These are phyloP conservation scores for Meghimatium bilineatum DNA, from an alignment of 2,888 invertebrate species.

Conservation along the genomic window DNA sequence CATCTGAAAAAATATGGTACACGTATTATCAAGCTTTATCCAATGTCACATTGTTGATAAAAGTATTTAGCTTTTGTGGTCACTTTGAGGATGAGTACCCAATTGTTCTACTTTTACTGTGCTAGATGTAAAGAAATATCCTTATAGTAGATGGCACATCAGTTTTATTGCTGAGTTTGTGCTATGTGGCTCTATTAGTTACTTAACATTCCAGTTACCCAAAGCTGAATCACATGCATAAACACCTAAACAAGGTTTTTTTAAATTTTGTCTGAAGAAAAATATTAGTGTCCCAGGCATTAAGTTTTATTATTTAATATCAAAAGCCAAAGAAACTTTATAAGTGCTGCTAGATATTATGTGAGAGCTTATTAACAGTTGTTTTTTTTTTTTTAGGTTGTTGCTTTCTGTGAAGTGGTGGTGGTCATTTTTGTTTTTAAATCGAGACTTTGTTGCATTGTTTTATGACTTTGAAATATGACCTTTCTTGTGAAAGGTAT, in stretches of 20 bases:
- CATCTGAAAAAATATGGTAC: no score
- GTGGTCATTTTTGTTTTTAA: slow-evolving; percentile 27
- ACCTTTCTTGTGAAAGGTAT: neutral
- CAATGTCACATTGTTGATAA: no score
- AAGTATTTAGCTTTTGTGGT: no score
- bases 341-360: neutral
- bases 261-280: slow-evolving; percentile 17
- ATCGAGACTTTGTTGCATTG: slow-evolving; percentile 36
- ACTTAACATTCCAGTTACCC: slow-evolving; percentile 38
- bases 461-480: slow-evolving; percentile 22
- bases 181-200: slow-evolving; percentile 13
- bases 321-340: slow-evolving; percentile 1
- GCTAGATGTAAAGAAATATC: no score
- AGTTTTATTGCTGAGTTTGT: slow-evolving; percentile 6
- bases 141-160: neutral
- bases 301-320: neutral
- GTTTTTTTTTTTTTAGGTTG: neutral
- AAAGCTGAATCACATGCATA: slow-evolving; percentile 15
- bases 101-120: no score
- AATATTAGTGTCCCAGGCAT: neutral
- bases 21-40: no score
- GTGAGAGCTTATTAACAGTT: no score
- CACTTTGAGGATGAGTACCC: no score
- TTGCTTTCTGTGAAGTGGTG: slow-evolving; percentile 34
- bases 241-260: slow-evolving; percentile 25